phyloP scores from a whole-genome alignment of 2,888 invertebrate species.

The Euspilapteryx auroguttella region DNA sequence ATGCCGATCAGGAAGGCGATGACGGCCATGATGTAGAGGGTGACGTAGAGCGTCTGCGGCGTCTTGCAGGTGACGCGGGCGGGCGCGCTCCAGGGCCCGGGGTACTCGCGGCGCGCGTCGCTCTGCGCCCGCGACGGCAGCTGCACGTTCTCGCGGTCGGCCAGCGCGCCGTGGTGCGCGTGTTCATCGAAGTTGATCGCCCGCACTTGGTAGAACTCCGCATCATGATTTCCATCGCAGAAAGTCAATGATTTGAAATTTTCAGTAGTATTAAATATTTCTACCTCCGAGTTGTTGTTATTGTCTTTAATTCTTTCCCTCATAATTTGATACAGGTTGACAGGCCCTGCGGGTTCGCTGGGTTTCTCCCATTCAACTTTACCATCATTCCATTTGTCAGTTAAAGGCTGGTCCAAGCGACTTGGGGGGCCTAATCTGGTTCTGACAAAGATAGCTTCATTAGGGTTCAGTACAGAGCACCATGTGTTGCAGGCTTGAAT shows the following conservation, averaged over 20 bases:
- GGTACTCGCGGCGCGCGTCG: constrained; percentile 5
- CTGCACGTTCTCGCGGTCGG: constrained; percentile 18
- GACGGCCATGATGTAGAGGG: constrained; percentile 27
- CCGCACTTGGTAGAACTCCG: constrained; percentile 37
- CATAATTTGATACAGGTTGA: constrained; percentile 61
- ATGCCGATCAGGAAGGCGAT: constrained; percentile 21
- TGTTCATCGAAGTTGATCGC: constrained; percentile 41
- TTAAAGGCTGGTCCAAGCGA: constrained; percentile 21
- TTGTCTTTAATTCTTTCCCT: constrained; percentile 28
- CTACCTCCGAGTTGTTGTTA: too few species aligned
- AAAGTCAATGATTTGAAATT: constrained; percentile 17
- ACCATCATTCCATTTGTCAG: constrained; percentile 16
- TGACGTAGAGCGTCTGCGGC: constrained; percentile 27
- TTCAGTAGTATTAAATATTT: constrained; percentile 25
- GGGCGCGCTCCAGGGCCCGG: constrained; percentile 6
- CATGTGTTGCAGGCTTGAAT: constrained; percentile 70
- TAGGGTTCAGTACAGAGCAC: constrained; percentile 59
- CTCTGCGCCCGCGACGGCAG: constrained; percentile 13
- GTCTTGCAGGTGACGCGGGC: constrained; percentile 27
- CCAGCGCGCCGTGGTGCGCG: constrained; percentile 23
- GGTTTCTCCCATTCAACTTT: constrained; percentile 13
- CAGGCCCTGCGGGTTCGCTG: constrained; percentile 41
- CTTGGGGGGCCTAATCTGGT: constrained; percentile 67
- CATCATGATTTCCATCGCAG: constrained; percentile 29
- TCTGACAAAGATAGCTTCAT: constrained; percentile 46